Base-by-base conservation (phyloP, 1,140 invertebrate species). In the Tachypleus tridentatus region DNA sequence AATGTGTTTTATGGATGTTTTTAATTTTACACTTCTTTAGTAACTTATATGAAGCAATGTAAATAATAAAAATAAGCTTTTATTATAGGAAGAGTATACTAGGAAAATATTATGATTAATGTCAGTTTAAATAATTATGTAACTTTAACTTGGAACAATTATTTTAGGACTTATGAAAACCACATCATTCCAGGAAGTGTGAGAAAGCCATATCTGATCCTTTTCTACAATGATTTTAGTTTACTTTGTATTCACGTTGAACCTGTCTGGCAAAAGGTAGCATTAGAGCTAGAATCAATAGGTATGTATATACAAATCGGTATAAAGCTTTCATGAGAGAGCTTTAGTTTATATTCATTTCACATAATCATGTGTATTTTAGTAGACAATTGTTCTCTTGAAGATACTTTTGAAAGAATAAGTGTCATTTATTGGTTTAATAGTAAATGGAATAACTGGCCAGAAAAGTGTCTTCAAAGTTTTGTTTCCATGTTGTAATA, bases 221-320 rank as follows among this genome's bases (percentile, higher is more conserved):
- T 95, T 68, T 91, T 93, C 73, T 96, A 94, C 76, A 88, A 89
- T 4, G 93, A 96, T 76, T 92, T 91, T 86, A 97, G 93, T 77
- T 91, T 93, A 76, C 82, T 88, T 51, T 97, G 93, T 76, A 82
- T 91, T 57, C 84, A 90, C 75, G 83, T 88, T 11, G 89, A 93
- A 62, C 85, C 85, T 4, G 82, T 87, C 6, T 91, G 92, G 82
- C 82, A 88, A 66, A 84, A 69, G 60, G 63, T 73, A 49, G 84
- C 91, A 29, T 86, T 91, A 70, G 87, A 94, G 58, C 76, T 97
- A 7, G 89, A 93, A 72, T 88, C 87, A 4, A 73, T 84, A 50
- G 83, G 80, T 71, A 54, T n/a, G 7, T 54, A n/a, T 54, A 54
- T 1, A 54, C 29, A 29, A 29, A 29, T 1, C 29, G 29, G 29